Evolutionary conservation across 1,140 invertebrate species (phyloP).

Genomic region (Phthorimaea operculella): DNA sequence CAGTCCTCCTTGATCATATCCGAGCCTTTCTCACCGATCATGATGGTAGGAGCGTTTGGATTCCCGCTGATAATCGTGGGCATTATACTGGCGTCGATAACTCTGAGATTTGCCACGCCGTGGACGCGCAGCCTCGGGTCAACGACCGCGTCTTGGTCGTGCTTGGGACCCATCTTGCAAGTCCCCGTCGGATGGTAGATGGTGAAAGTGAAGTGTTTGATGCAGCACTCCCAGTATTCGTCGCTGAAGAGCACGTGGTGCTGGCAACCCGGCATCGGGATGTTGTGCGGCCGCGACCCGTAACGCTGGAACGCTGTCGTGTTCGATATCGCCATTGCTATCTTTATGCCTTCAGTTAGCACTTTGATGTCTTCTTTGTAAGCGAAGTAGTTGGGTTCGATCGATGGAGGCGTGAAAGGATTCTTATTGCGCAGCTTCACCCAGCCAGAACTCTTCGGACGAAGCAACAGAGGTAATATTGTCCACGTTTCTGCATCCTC

Average conservation of each 20-base stretch:
- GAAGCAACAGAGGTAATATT: constrained; percentile 80
- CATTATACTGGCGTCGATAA: constrained; percentile 84
- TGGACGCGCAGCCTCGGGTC: constrained; percentile 81
- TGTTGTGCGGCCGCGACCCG: constrained; percentile 79
- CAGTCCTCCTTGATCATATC: constrained; percentile 86
- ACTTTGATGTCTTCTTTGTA: constrained; percentile 81
- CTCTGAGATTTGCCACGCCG: constrained; percentile 77
- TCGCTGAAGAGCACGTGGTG: constrained; percentile 78
- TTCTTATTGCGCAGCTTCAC: constrained; percentile 81
- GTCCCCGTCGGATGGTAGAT: constrained; percentile 89
- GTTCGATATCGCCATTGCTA: constrained; percentile 82
- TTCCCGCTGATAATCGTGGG: constrained; percentile 84
- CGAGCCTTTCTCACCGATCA: constrained; percentile 84
- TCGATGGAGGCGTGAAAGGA: constrained; percentile 83
- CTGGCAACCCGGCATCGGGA: constrained; percentile 84
- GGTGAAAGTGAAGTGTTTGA: constrained; percentile 84
- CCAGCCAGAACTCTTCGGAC: constrained; percentile 86
- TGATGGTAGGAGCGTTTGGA: constrained; percentile 81
- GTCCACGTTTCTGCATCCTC: constrained; percentile 84
- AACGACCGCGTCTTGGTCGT: constrained; percentile 82
- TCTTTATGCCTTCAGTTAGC: constrained; percentile 83
- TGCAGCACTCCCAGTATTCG: constrained; percentile 87
- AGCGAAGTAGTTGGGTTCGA: constrained; percentile 93
- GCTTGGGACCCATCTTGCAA: constrained; percentile 85
- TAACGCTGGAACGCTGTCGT: constrained; percentile 84